These are phyloP conservation scores for Condylura cristata DNA, from an alignment of 2,113 vertebrate species.

Conservation along the genomic window DNA sequence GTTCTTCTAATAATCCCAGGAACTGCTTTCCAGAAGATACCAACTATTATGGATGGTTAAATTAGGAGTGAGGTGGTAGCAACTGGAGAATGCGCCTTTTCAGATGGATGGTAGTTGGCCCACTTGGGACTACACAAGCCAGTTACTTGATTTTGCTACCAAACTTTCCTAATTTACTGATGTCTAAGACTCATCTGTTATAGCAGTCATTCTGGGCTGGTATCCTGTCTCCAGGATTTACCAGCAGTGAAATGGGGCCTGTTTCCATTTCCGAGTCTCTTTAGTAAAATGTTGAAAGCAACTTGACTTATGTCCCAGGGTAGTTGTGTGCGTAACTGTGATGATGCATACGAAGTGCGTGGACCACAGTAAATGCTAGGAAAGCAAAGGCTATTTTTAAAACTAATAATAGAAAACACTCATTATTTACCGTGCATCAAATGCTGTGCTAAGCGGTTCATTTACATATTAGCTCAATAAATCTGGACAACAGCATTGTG, in stretches of 20 bases:
- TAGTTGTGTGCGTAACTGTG: neutral
- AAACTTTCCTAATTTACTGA: neutral
- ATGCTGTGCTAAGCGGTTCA: neutral
- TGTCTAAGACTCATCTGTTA: neutral
- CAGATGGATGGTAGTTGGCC: too few relatives aligned
- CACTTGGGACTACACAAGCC: neutral
- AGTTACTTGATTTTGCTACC: neutral
- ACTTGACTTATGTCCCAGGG: neutral
- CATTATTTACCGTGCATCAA: neutral
- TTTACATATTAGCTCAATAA: neutral
- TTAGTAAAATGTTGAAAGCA: neutral
- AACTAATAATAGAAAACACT: neutral
- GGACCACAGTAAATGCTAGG: neutral
- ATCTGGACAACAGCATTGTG: neutral
- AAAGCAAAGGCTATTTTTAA: neutral
- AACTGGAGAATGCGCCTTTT: neutral
- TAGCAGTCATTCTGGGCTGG: neutral
- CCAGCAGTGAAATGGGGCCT: neutral
- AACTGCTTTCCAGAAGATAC: neutral
- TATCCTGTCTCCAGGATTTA: neutral
- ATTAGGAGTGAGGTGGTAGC: neutral
- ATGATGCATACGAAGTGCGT: neutral
- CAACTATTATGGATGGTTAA: neutral
- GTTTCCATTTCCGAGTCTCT: neutral
- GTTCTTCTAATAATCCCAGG: neutral